Evolutionary conservation across 2,888 invertebrate genomes (phyloP).

Genomic region (Macropis europaea): DNA sequence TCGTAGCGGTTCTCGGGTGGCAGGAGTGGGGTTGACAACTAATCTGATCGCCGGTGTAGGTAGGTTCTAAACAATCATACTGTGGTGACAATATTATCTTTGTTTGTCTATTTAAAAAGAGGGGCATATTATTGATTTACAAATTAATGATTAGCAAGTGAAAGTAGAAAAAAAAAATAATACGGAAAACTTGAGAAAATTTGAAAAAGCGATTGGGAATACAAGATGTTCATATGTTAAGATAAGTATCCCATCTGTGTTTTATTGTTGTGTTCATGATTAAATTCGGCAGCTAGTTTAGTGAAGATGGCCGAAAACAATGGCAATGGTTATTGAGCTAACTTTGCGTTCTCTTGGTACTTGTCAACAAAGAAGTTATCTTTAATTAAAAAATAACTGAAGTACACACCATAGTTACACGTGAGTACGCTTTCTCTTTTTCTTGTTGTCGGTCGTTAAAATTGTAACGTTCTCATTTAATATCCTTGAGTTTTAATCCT

Average conservation of each 20-base stretch:
- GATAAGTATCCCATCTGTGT: slow-evolving; percentile 34
- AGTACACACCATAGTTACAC: slow-evolving; percentile 38
- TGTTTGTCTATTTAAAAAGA: neutral
- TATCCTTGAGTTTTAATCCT: slow-evolving; percentile 24
- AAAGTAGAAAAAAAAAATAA: neutral
- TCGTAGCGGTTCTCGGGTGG: no score
- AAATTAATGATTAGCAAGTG: neutral
- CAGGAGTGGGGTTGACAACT: no score
- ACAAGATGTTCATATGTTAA: neutral
- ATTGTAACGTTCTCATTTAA: slow-evolving; percentile 28
- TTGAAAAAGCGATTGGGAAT: neutral
- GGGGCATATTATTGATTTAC: neutral
- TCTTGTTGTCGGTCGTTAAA: neutral
- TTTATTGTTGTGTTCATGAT: slow-evolving; percentile 41
- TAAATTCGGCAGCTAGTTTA: slow-evolving; percentile 67
- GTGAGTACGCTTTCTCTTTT: slow-evolving; percentile 47
- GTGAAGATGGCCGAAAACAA: slow-evolving; percentile 76
- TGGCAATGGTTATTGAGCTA: slow-evolving; percentile 71
- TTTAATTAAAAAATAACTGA: slow-evolving; percentile 52
- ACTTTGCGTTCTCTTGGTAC: slow-evolving; percentile 59
- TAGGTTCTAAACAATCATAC: neutral
- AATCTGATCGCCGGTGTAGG: no score
- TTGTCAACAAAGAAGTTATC: slow-evolving; percentile 72
- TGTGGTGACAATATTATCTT: neutral
- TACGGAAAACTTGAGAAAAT: neutral